Conservation (phyloP, 2,888 invertebrate genomes). For the Heliothis peltigera region DNA sequence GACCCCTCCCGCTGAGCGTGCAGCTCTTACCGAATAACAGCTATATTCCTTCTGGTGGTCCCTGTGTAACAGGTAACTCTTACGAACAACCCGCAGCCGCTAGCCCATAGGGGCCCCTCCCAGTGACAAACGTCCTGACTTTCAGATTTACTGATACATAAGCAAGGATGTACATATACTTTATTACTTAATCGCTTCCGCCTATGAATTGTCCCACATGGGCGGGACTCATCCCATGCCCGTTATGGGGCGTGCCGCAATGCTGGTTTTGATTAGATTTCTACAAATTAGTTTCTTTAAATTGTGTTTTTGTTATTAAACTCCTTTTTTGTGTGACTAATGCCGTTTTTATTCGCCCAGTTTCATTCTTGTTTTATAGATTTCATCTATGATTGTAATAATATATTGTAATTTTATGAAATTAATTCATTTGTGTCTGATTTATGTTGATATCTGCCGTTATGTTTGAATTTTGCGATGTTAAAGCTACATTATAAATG, state of each 20-base stretch:
- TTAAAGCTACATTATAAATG: not conserved
- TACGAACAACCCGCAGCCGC: no score
- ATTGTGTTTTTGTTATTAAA: slow-evolving; percentile 78
- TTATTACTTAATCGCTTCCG: slow-evolving; percentile 56
- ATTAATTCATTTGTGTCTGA: slow-evolving; percentile 31
- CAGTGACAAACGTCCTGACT: no score
- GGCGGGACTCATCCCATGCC: slow-evolving; percentile 73
- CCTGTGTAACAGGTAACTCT: no score
- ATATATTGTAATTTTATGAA: slow-evolving; percentile 35
- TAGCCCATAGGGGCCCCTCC: no score
- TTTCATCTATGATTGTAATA: slow-evolving; percentile 52
- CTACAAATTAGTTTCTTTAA: slow-evolving; percentile 80
- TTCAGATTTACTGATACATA: no score
- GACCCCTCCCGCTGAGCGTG: no score
- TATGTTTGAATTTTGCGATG: slow-evolving; percentile 22
- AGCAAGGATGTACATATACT: no score
- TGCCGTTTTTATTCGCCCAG: slow-evolving; percentile 51
- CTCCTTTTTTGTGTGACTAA: slow-evolving; percentile 62
- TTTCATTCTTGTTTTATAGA: slow-evolving; percentile 43
- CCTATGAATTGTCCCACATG: slow-evolving; percentile 56
- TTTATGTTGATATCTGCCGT: slow-evolving; percentile 33
- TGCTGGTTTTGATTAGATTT: slow-evolving; percentile 85
- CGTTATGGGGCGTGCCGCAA: slow-evolving; percentile 78
- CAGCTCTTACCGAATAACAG: no score
- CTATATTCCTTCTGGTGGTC: no score